Evolutionary conservation across 2,113 vertebrate genomes (phyloP), one percentile per base, ranked within the genome.

Genomic region (Boulengerochromis microlepis): DNA sequence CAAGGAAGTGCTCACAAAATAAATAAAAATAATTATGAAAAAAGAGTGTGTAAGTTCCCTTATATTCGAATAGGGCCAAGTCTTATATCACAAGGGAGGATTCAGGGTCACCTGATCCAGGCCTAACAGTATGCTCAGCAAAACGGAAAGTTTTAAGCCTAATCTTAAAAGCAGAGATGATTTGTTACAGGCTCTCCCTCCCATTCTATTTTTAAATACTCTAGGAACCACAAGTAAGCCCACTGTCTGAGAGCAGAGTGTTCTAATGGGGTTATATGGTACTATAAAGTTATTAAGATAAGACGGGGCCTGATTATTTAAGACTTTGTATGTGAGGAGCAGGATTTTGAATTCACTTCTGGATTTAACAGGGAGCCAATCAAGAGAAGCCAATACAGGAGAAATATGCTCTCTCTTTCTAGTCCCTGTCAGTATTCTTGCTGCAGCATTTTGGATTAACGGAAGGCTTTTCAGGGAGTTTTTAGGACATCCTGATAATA

Each of bases 11-110:
- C 11, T 7, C 11, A 12, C 12, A 26, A 57, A 57, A 57, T 57
- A 7, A 5, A 40, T 71, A 24, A 1, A 42, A 74, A 74, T 24
- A 64, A 6, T 64, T 64, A 0, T n/a, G 0, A 66, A 66, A 35
- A 66, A 35, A n/a, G 35, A 15, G 3, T 7, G 12, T 16, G n/a
- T 15, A 42, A 61, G 9, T 42, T 15, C 2, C 0, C 66, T 45
- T 45, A 16, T 71, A n/a, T 71, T 45, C 2, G 0, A 71, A 71
- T 24, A 71, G 5, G 0, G 0, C n/a, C 3, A 71, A 71, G 26
- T 66, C 66, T 42, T 71, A 71, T 24, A 24, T 2, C 66, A 38
- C 33, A 66, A 66, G 61, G 0, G 61, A 38, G 61, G 1, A 18
- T 4, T 66, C 61, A 66, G 31, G 61, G 31, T 38, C 10, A 35